A percentile compares a stretch with the other conserved stretches of the same genome.
These are phyloP conservation scores for Dilophus febrilis DNA, from an alignment of 2,888 invertebrate genomes.

Conservation along the genomic window DNA sequence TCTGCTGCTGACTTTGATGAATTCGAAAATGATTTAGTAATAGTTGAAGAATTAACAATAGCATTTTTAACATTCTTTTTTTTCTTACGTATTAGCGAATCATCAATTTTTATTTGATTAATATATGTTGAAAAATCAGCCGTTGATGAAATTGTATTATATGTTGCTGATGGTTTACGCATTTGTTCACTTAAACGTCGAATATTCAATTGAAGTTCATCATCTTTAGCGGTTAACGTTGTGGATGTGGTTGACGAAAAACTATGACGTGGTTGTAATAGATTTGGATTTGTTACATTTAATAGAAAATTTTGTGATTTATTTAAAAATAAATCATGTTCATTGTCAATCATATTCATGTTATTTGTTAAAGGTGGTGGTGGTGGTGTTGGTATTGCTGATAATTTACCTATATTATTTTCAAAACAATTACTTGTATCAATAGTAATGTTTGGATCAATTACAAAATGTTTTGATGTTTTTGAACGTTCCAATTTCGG, in stretches of 20 bases:
- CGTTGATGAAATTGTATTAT: slow-evolving; percentile 1
- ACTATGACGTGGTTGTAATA: slow-evolving; percentile 24
- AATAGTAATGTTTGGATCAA: not conserved
- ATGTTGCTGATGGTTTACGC: slow-evolving; percentile 11
- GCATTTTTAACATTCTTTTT: too few relatives aligned
- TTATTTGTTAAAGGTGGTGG: slow-evolving; percentile 1
- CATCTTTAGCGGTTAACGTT: slow-evolving; percentile 12
- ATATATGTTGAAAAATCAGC: slow-evolving; percentile 18
- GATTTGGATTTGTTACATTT: slow-evolving; percentile 19
- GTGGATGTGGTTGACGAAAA: slow-evolving; percentile 19
- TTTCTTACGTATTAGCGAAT: too few relatives aligned
- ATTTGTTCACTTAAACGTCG: slow-evolving; percentile 27
- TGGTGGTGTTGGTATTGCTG: slow-evolving; percentile 2
- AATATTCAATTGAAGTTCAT: slow-evolving; percentile 26
- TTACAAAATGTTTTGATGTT: not conserved
- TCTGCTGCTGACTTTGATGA: too few relatives aligned
- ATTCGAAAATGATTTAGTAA: too few relatives aligned
- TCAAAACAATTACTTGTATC: not conserved
- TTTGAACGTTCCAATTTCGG: not conserved
- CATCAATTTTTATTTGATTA: slow-evolving; percentile 10
- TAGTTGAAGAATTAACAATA: too few relatives aligned
- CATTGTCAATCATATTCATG: not conserved
- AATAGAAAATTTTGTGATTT: slow-evolving; percentile 8
- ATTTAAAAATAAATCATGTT: not conserved
- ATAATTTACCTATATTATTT: not conserved